Evolutionary conservation across 2,797 vertebrate species (phyloP).

Genomic region (Hephaestus fuliginosus): DNA sequence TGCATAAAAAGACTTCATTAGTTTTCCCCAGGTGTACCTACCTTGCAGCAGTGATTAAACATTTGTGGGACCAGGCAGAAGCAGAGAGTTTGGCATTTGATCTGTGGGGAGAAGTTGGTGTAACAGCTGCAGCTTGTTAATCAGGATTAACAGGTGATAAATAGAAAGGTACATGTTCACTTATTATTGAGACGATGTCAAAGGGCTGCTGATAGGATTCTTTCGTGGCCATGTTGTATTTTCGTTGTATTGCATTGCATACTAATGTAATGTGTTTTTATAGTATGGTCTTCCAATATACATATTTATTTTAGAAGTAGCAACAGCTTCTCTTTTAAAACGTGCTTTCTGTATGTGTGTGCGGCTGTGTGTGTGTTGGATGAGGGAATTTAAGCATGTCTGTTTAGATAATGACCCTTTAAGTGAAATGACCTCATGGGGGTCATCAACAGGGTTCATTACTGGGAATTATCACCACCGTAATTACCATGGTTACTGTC

Average conservation of each 20-base stretch:
- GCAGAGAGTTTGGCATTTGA: neutral
- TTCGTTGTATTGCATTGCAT: neutral
- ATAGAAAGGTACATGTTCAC: neutral
- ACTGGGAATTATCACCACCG: conserved; percentile 23
- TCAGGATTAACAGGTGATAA: conserved; percentile 2
- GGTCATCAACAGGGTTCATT: conserved; percentile 48
- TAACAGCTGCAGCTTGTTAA: conserved; percentile 8
- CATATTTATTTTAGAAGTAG: neutral
- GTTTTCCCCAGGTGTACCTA: neutral
- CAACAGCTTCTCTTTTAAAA: neutral
- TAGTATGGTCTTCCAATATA: neutral
- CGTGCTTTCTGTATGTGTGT: neutral
- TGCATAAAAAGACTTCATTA: neutral
- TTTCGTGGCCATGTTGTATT: neutral
- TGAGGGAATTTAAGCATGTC: conserved; percentile 26
- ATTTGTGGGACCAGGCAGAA: neutral
- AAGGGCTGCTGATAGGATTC: neutral
- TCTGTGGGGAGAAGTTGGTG: neutral
- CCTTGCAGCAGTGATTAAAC: neutral
- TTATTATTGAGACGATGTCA: neutral
- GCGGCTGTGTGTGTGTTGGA: neutral
- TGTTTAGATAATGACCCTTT: conserved; percentile 56
- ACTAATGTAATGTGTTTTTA: neutral
- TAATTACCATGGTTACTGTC: conserved; percentile 45
- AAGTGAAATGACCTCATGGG: conserved; percentile 56